Evolutionary conservation across 2,888 invertebrate species (phyloP), one percentile per base, ranked within the genome.

Genomic region (Herminia tarsipennalis): DNA sequence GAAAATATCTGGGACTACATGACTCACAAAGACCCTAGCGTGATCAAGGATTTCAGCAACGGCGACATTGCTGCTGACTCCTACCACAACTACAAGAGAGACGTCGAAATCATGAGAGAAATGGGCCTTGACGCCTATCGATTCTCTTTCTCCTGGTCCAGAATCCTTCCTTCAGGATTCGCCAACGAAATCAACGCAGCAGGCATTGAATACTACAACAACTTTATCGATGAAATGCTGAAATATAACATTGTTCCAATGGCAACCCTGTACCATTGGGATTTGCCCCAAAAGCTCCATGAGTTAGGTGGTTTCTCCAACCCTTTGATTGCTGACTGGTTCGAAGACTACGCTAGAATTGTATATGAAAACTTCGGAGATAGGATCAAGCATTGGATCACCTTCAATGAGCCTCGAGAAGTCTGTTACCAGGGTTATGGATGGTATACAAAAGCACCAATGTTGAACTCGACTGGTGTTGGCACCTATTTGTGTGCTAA

Each of bases 1-100:
- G 87, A 90, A 77, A 93, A 88, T 43, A 93, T 94, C 49, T 95
- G 94, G 95, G 95, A 95, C 75, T 83, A 74, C 42, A 74, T 93
- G 56, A 88, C 93, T 1, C 93, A 93, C 27, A 56, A 40, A 9
- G 28, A 63, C 1, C 77, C 92, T 0, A 91, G 92, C 20, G 77
- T 83, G 25, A 90, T 94, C 8, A 73, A 38, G 1, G 92, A 94
- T 57, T 69, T 83, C 16, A 89, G 92, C 10, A 93, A 90, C 46
- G 94, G 92, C 1, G 93, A 94, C 58, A 73, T 93, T 0, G 91
- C 94, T 0, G 86, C 92, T 22, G 93, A 95, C 59, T 92, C 92
- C 9, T 93, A 94, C 66, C 86, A 94, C 69, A 86, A 89, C 47
- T 93, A 92, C 65, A 84, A 92, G 62, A 92, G 94, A 46, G 93